Evolutionary conservation across 1,140 invertebrate species (phyloP), one percentile per base, ranked within the genome.

Genomic region (Araneus ventricosus): DNA sequence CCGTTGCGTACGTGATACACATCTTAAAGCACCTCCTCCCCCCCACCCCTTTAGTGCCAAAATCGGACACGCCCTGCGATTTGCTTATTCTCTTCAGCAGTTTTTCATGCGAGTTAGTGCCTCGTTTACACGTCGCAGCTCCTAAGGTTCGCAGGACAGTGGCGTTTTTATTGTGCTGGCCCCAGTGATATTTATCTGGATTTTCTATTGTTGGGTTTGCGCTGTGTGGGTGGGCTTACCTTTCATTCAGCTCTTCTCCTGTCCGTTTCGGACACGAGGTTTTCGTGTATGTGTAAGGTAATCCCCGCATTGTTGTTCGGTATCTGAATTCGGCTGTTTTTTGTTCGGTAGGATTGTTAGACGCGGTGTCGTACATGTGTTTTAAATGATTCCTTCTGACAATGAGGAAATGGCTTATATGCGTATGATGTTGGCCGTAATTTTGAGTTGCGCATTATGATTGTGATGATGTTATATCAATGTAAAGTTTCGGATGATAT

Each of bases 51-150:
- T 24, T 57, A 27, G 87, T 39, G 39, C 37, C 20, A 63, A 57
- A 37, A 22, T 17, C 24, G 63, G 87, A 63, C 87, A 88, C 87
- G 87, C 87, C 87, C 87, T 88, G 63, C 67, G 87, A 88, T 88
- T 88, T 88, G 87, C 87, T 75, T 88, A 88, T 70, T 63, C 87
- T 63, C 87, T 63, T 34, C 63, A 7, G 84, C 45, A 52, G 20
- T 86, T 86, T 57, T 86, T 86, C 84, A 86, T 86, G 84, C 45
- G 30, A 86, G 52, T 86, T 59, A 86, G 34, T 34, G 52, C 45
- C 84, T 86, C 52, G 84, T 86, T 86, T 86, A 57, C 84, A 59
- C 84, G n/a, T 57, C 41, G 37, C 80, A 84, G n/a, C 20, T 45
- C 52, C 30, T 37, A 22, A 34, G 2, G 52, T 57, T 52, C 22